phyloP scores from a whole-genome alignment of 53 echinoderm and acorn worm species.

The Stichopus horrens region DNA sequence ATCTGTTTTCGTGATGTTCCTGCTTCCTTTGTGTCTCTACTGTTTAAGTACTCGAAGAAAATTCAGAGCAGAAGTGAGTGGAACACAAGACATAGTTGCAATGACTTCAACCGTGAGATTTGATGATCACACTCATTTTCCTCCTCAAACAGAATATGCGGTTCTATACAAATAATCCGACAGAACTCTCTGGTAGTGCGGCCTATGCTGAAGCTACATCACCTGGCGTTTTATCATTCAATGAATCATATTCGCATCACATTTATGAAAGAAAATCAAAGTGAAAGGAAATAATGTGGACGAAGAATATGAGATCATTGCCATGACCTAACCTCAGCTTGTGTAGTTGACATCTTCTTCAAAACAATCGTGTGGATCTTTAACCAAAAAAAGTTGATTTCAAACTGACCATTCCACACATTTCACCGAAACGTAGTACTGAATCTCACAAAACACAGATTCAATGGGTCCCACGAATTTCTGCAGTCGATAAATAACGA shows the following conservation, averaged over 20 bases:
- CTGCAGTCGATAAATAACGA: neutral
- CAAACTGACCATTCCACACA: neutral
- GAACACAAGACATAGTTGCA: neutral
- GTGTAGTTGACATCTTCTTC: neutral
- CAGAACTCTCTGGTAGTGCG: neutral
- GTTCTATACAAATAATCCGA: neutral
- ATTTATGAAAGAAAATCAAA: neutral
- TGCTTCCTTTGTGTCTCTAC: neutral
- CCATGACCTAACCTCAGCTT: neutral
- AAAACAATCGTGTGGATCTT: neutral
- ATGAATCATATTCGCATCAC: neutral
- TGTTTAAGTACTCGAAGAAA: neutral
- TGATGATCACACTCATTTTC: neutral
- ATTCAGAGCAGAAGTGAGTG: neutral
- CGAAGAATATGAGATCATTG: neutral
- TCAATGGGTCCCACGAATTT: neutral
- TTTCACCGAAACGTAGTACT: neutral
- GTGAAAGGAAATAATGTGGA: neutral
- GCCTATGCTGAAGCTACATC: neutral
- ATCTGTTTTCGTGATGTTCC: neutral
- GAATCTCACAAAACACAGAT: neutral
- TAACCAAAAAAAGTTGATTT: neutral
- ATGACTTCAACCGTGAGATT: neutral
- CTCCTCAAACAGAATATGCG: neutral
- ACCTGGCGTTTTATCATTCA: neutral